A percentile compares a stretch with the other conserved stretches of the same genome.
Conservation (phyloP, 2,888 invertebrate species). For the Cerastis leucographa region DNA sequence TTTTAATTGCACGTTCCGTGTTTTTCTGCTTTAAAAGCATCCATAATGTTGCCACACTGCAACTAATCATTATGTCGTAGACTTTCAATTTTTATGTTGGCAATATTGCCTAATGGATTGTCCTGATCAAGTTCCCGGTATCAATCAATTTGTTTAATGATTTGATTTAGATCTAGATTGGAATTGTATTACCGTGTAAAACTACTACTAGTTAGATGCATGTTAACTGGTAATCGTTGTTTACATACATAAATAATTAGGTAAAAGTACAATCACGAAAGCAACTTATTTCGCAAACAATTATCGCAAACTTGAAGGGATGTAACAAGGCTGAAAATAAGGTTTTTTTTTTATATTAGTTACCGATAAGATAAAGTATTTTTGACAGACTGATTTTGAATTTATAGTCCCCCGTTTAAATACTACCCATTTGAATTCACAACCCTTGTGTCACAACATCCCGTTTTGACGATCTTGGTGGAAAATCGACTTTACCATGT, state of each 20-base stretch:
- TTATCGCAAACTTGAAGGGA: no score
- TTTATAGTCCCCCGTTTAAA: no score
- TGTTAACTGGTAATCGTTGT: background rate
- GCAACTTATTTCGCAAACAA: background rate
- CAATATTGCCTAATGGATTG: constrained; percentile 56
- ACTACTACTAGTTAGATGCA: background rate
- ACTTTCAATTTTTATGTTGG: constrained; percentile 59
- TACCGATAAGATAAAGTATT: no score
- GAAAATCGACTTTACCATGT: background rate
- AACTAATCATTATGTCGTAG: constrained; percentile 52
- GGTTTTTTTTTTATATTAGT: no score
- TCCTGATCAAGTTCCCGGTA: constrained; percentile 51
- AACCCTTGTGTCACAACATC: background rate
- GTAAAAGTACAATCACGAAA: background rate
- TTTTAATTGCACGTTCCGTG: constrained; percentile 62
- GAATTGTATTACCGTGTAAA: constrained; percentile 8
- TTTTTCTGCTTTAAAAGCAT: constrained; percentile 42
- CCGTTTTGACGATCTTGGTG: background rate
- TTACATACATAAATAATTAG: background rate
- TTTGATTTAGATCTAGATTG: constrained; percentile 40
- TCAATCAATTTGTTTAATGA: constrained; percentile 50
- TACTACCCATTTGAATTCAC: background rate
- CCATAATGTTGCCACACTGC: constrained; percentile 47
- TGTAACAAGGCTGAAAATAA: background rate
- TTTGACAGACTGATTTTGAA: no score